These are phyloP conservation scores for Suillia variegata DNA, from an alignment of 2,888 invertebrate species.

Conservation along the genomic window DNA sequence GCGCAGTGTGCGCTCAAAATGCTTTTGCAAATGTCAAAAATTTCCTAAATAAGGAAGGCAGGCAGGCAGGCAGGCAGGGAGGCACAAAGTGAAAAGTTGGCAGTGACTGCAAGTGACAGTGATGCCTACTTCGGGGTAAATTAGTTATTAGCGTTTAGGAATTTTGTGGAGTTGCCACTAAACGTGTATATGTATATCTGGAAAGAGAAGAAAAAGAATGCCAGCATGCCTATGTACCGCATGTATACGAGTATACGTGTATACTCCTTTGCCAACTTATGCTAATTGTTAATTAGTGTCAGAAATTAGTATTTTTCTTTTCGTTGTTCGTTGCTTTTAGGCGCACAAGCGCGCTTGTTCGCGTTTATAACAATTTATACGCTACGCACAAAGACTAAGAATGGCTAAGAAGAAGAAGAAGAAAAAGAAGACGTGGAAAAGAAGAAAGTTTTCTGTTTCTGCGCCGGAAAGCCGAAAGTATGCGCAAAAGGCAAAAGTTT, in stretches of 20 bases:
- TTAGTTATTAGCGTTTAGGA: conserved; percentile 53
- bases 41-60: conserved; percentile 42
- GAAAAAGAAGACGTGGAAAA: too few species aligned
- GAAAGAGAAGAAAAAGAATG: too few species aligned
- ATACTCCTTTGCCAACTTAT: conserved; percentile 14
- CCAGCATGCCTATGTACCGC: too few species aligned
- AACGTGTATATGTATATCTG: too few species aligned
- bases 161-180: too few species aligned
- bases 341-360: conserved; percentile 5
- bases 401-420: too few species aligned
- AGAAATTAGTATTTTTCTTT: conserved; percentile 18
- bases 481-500: conserved; percentile 37
- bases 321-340: conserved; percentile 26
- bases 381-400: too few species aligned
- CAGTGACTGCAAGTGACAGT: conserved; percentile 31
- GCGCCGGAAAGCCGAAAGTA: conserved; percentile 43
- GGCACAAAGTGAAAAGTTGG: conserved; percentile 28
- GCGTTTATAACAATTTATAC: conserved; percentile 4
- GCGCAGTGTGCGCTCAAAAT: conserved; percentile 23
- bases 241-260: background rate
- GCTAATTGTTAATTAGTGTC: conserved; percentile 57
- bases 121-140: conserved; percentile 40
- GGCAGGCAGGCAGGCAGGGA: too few species aligned
- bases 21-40: conserved; percentile 26
- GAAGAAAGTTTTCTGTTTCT: conserved; percentile 36